A percentile compares a stretch with the other conserved stretches of the same genome.
Evolutionary conservation across 2,888 invertebrate species (phyloP).

Genomic region (Nomada fucata): DNA sequence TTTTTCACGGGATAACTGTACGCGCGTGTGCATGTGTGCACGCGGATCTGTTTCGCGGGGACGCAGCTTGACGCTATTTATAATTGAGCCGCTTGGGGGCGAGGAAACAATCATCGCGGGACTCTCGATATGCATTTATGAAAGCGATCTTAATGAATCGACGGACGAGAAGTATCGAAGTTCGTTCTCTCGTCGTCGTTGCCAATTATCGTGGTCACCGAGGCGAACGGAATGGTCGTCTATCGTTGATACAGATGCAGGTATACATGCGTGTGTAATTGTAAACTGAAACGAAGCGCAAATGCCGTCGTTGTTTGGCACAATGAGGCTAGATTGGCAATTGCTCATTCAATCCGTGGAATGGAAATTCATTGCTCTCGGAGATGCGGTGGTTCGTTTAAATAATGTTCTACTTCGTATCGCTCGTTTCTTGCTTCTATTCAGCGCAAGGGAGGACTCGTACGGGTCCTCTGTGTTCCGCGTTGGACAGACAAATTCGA

Average conservation of each 20-base stretch:
- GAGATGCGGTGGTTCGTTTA: not conserved
- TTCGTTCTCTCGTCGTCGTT: constrained; percentile 28
- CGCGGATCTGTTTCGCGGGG: not conserved
- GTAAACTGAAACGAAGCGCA: constrained; percentile 38
- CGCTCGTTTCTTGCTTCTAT: not conserved
- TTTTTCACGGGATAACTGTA: constrained; percentile 2
- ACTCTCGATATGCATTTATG: constrained; percentile 38
- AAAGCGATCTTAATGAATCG: constrained; percentile 65
- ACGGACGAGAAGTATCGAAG: constrained; percentile 55
- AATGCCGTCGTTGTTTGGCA: constrained; percentile 7
- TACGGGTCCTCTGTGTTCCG: no score
- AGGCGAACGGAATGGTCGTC: constrained; percentile 37
- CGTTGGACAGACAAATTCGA: no score
- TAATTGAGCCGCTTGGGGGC: constrained; percentile 63
- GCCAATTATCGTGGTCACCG: constrained; percentile 53
- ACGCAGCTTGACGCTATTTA: constrained; percentile 26
- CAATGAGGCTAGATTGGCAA: constrained; percentile 37
- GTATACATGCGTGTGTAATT: constrained; percentile 31
- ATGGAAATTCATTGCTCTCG: constrained; percentile 11
- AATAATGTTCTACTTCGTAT: constrained; percentile 12
- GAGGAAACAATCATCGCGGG: constrained; percentile 60
- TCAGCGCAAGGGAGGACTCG: no score
- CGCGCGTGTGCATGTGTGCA: not conserved
- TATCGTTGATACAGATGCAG: constrained; percentile 16
- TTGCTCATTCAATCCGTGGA: constrained; percentile 11